Evolutionary conservation across 2,888 invertebrate genomes (phyloP).

Genomic region (Atrina japonica): DNA sequence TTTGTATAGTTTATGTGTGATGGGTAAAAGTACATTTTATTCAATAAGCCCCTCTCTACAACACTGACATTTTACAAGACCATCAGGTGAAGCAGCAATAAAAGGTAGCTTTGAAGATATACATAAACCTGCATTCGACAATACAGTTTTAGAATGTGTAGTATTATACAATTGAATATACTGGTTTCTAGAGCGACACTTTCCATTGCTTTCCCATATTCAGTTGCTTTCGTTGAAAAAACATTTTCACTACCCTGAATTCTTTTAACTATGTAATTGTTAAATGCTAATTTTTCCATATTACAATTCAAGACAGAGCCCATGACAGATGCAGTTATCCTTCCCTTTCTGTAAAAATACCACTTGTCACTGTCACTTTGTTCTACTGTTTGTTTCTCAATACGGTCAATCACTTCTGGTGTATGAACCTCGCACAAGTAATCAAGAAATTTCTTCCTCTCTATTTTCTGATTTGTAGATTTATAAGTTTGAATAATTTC

Average conservation of each 20-base stretch:
- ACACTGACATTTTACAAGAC: slow-evolving; percentile 31
- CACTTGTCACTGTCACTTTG: slow-evolving; percentile 18
- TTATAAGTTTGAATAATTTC: slow-evolving; percentile 10
- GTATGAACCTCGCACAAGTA: slow-evolving; percentile 3
- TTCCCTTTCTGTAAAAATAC: slow-evolving; percentile 22
- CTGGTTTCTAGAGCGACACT: slow-evolving; percentile 29
- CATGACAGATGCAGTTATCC: slow-evolving; percentile 22
- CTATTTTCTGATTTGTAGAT: not conserved
- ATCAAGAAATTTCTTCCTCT: not conserved
- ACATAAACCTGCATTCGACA: slow-evolving; percentile 17
- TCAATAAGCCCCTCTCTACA: too few relatives aligned
- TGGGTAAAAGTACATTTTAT: slow-evolving; percentile 23
- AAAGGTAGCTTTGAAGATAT: slow-evolving; percentile 11
- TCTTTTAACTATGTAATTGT: slow-evolving; percentile 17
- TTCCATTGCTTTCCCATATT: slow-evolving; percentile 39
- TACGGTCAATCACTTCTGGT: slow-evolving; percentile 11
- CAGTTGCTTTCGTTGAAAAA: slow-evolving; percentile 28
- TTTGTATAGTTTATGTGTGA: slow-evolving; percentile 19
- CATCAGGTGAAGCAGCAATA: slow-evolving; percentile 33
- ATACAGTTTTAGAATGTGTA: slow-evolving; percentile 2
- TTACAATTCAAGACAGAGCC: slow-evolving; percentile 31
- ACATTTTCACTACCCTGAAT: slow-evolving; percentile 3
- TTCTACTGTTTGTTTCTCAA: slow-evolving; percentile 3
- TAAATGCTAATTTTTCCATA: slow-evolving; percentile 17
- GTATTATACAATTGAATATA: slow-evolving; percentile 6